phyloP scores from a whole-genome alignment of 2,888 invertebrate species.

The Platycheirus rosarum region DNA sequence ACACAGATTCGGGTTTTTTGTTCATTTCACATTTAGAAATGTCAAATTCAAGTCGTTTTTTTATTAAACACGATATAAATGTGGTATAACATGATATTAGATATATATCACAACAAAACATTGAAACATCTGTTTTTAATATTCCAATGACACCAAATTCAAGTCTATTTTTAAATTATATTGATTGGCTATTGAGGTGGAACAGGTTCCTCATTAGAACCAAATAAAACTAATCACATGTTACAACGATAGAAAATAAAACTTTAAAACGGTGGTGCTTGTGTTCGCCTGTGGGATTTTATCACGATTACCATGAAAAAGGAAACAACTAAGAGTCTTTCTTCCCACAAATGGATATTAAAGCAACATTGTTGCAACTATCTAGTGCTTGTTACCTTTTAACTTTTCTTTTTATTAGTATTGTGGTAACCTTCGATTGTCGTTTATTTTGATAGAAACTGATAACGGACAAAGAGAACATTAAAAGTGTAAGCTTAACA shows the following conservation, averaged over 20 bases:
- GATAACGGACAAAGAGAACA: no score
- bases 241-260: not conserved
- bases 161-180: not conserved
- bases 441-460: no score
- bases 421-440: no score
- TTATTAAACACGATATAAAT: not conserved
- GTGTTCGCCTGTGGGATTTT: not conserved
- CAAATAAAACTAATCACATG: not conserved
- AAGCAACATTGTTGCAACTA: constrained; percentile 3
- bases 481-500: no score
- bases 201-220: constrained; percentile 1
- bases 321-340: not conserved
- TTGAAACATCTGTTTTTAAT: no score
- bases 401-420: no score
- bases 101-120: not conserved
- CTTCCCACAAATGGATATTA: not conserved
- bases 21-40: constrained; percentile 26
- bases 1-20: not conserved
- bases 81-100: not conserved
- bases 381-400: not conserved
- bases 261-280: not conserved
- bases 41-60: not conserved
- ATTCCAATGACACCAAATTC: no score
- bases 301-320: not conserved
- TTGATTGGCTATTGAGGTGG: not conserved